Evolutionary conservation across 1,140 invertebrate species (phyloP).

Genomic region (Drosophila burlai): DNA sequence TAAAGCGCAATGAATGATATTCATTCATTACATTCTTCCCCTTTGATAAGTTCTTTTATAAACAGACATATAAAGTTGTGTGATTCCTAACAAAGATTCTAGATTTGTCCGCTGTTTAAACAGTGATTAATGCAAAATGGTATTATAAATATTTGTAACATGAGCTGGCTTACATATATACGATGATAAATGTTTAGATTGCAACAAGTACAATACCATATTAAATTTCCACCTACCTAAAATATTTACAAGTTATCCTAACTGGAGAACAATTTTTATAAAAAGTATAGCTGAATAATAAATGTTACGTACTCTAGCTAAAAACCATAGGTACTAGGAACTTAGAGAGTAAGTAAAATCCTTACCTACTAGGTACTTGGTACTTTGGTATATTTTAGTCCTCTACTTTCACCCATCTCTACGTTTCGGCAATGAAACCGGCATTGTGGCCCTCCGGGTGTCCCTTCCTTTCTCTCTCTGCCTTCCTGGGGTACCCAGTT

Average conservation of each 20-base stretch:
- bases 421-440: slow-evolving; percentile 45
- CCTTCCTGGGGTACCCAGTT: slow-evolving; percentile 10
- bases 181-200: background rate
- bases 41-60: background rate
- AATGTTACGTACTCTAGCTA: too few relatives aligned
- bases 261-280: too few relatives aligned
- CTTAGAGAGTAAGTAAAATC: background rate
- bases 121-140: background rate
- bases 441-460: background rate
- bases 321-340: background rate
- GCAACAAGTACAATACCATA: background rate
- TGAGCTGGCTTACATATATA: background rate
- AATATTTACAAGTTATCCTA: background rate
- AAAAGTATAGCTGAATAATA: too few relatives aligned
- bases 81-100: background rate
- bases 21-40: too few relatives aligned
- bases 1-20: background rate
- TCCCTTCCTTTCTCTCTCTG: slow-evolving; percentile 29
- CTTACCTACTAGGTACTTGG: background rate
- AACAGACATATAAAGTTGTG: too few relatives aligned
- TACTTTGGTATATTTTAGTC: background rate
- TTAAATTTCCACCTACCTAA: background rate
- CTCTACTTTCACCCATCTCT: slow-evolving; percentile 17
- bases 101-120: background rate
- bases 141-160: background rate